These are phyloP conservation scores for Liposcelis brunnea DNA, from an alignment of 2,888 invertebrate species.

Conservation along the genomic window DNA sequence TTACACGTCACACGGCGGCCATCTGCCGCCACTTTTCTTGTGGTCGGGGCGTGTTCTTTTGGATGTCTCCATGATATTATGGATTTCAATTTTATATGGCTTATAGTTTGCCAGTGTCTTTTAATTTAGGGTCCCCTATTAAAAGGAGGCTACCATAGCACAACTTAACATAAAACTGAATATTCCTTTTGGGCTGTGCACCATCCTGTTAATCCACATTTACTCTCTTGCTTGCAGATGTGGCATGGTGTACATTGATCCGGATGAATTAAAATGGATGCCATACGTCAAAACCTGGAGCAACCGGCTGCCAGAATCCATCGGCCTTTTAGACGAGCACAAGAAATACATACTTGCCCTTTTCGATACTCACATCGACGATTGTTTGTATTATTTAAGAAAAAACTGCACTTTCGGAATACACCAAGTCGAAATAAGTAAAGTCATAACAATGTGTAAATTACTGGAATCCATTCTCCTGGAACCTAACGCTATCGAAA, in stretches of 20 bases:
- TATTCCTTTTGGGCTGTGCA: constrained; percentile 6
- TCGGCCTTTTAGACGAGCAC: constrained; percentile 30
- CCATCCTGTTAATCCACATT: too few species aligned
- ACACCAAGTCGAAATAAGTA: constrained; percentile 52
- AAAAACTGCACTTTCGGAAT: constrained; percentile 50
- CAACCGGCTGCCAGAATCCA: constrained; percentile 24
- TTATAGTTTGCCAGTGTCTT: too few species aligned
- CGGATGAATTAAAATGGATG: constrained; percentile 62
- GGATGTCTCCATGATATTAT: too few species aligned
- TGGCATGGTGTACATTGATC: constrained; percentile 84
- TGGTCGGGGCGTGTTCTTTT: too few species aligned
- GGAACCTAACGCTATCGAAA: constrained; percentile 44
- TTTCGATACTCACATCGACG: constrained; percentile 45
- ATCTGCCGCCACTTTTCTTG: too few species aligned
- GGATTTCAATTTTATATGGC: too few species aligned
- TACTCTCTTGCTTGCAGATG: not conserved
- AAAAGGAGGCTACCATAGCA: too few species aligned
- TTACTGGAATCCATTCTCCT: constrained; percentile 51
- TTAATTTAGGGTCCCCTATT: too few species aligned
- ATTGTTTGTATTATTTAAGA: constrained; percentile 46
- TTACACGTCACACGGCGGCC: too few species aligned
- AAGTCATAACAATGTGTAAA: constrained; percentile 56
- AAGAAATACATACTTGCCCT: constrained; percentile 45
- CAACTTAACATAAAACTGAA: too few species aligned
- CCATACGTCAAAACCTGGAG: constrained; percentile 68